phyloP scores from a whole-genome alignment of 2,113 vertebrate species.

The Buteo buteo region DNA sequence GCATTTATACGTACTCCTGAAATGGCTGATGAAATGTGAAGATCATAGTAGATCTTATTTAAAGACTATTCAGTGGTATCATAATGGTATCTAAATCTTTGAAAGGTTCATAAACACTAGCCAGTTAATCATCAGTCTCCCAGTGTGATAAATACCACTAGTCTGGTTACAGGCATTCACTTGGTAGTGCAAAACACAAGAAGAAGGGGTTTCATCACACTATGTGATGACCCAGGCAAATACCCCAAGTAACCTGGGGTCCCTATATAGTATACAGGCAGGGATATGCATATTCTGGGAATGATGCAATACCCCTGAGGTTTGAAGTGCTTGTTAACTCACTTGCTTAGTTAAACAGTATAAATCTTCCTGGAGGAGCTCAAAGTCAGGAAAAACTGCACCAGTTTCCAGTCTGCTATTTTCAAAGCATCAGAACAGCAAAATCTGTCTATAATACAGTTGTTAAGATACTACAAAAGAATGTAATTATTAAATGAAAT shows the following conservation, averaged over 20 bases:
- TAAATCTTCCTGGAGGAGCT: neutral
- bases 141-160: neutral
- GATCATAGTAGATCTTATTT: neutral
- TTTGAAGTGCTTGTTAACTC: neutral
- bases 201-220: neutral
- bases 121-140: neutral
- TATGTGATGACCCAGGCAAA: rapidly evolving
- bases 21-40: neutral
- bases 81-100: neutral
- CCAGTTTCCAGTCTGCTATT: neutral
- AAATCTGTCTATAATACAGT: neutral
- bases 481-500: neutral
- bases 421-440: neutral
- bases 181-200: neutral
- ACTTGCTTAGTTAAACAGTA: neutral
- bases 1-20: neutral
- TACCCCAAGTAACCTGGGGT: neutral
- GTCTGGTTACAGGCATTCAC: neutral
- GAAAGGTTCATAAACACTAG: neutral
- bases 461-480: neutral
- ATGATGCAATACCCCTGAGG: neutral
- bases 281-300: neutral
- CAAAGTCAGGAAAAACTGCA: neutral
- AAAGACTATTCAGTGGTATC: neutral
- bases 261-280: rapidly evolving